Percentiles rank a stretch among this genome's conserved stretches.
phyloP scores from a whole-genome alignment of 2,113 vertebrate species.

The Suricata suricatta region DNA sequence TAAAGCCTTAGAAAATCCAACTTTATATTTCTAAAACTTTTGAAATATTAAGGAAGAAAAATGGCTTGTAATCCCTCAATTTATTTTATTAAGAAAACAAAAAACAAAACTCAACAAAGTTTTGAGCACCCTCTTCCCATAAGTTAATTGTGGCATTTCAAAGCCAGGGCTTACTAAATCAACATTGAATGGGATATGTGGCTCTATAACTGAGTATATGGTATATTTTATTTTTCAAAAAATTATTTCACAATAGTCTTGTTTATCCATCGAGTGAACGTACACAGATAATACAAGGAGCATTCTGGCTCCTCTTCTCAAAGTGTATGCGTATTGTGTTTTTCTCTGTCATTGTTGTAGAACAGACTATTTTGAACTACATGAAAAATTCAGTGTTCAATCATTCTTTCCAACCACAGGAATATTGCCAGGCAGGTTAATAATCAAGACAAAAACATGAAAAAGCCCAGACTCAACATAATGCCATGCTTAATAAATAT shows the following conservation, averaged over 20 bases:
- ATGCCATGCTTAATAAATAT: background rate
- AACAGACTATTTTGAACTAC: slow-evolving; percentile 26
- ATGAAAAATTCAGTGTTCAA: slow-evolving; percentile 16
- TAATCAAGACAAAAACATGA: background rate
- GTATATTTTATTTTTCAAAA: background rate
- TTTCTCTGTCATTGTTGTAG: slow-evolving; percentile 20
- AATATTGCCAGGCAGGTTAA: background rate
- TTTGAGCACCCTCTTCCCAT: background rate
- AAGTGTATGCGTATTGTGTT: background rate
- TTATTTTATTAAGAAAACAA: background rate
- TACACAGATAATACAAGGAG: background rate
- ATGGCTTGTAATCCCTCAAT: background rate
- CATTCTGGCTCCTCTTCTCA: background rate
- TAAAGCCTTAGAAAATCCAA: slow-evolving; percentile 1
- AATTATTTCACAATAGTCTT: background rate
- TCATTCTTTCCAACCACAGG: slow-evolving; percentile 6
- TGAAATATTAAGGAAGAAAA: slow-evolving; percentile 39
- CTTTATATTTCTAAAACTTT: slow-evolving; percentile 13
- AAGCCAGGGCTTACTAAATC: background rate
- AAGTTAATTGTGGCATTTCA: background rate
- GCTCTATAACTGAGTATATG: background rate
- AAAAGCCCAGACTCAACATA: background rate
- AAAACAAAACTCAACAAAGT: background rate
- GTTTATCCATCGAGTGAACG: background rate
- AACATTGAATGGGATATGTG: background rate